Evolutionary conservation across 2,113 vertebrate genomes (phyloP).

Genomic region (pig (Sus scrofa)): T2T-Sscrofa CM000826.6:120488001-120488500

Average conservation of each 20-base stretch:
- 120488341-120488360: not conserved
- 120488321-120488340: not conserved
- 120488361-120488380: not conserved
- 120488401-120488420: not conserved
- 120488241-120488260: not conserved
- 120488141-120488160: not conserved
- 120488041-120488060: not conserved
- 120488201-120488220: rapidly evolving
- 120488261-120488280: not conserved
- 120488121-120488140: not conserved
- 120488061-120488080: not conserved
- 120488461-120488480: not conserved
- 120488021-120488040: not conserved
- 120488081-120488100: not conserved
- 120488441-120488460: not conserved
- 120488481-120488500: not conserved
- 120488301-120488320: not conserved
- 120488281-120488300: not conserved
- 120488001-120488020: not conserved
- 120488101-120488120: not conserved
- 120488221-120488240: not conserved
- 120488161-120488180: not conserved
- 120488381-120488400: not conserved
- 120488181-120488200: not conserved
- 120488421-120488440: not conserved